Evolutionary conservation across 2,888 invertebrate species (phyloP).

Genomic region (Leptopilina syphax): DNA sequence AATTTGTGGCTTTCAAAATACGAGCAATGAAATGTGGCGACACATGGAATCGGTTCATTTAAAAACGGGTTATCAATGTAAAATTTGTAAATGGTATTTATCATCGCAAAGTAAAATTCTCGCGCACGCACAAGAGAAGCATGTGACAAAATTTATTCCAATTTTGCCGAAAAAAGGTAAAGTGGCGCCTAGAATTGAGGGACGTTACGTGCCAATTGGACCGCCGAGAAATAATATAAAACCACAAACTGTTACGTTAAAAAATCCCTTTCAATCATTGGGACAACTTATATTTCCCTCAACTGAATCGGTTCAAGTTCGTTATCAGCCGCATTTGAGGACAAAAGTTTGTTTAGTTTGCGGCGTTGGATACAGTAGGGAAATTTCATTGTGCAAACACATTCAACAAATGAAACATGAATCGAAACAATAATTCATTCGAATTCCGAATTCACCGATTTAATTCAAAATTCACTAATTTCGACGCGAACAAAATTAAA

Average conservation of each 20-base stretch:
- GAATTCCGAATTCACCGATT: too few relatives aligned
- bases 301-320: neutral
- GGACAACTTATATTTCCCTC: neutral
- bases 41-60: conserved; percentile 17
- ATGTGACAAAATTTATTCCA: neutral
- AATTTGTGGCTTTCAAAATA: conserved; percentile 8
- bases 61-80: neutral
- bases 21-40: conserved; percentile 17
- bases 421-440: neutral
- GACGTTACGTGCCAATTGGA: neutral
- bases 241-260: neutral
- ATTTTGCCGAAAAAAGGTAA: neutral
- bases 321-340: neutral
- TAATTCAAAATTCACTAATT: too few relatives aligned
- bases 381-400: neutral
- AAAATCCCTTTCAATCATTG: neutral
- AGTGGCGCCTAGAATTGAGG: neutral
- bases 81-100: neutral
- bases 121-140: neutral
- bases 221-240: neutral
- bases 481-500: too few relatives aligned
- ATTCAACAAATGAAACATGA: neutral
- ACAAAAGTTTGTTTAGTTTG: neutral
- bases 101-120: neutral
- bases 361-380: neutral